Evolutionary conservation across 2,888 invertebrate genomes (phyloP).

Genomic region (Noctua fimbriata): DNA sequence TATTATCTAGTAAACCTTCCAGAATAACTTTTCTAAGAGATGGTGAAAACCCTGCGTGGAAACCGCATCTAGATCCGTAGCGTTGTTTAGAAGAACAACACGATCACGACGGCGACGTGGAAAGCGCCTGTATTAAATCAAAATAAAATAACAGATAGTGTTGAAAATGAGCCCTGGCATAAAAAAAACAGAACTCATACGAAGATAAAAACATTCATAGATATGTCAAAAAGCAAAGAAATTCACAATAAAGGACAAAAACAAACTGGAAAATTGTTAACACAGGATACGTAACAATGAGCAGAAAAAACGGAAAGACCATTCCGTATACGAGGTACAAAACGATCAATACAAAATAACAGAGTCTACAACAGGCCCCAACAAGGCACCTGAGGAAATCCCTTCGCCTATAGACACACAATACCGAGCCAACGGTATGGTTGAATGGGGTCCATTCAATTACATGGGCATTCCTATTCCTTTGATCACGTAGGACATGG

Average conservation of each 20-base stretch:
- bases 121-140: background rate
- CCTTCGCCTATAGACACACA: constrained; percentile 52
- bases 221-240: background rate
- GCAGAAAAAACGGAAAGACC: constrained; percentile 24
- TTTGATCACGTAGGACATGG: constrained; percentile 67
- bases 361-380: constrained; percentile 13
- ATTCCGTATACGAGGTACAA: constrained; percentile 28
- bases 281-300: constrained; percentile 25
- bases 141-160: background rate
- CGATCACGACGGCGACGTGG: background rate
- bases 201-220: background rate
- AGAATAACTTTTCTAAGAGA: background rate
- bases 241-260: constrained; percentile 4
- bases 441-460: constrained; percentile 59
- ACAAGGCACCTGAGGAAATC: constrained; percentile 56
- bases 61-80: background rate
- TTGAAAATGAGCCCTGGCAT: background rate
- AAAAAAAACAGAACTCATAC: background rate
- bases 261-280: background rate
- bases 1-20: background rate
- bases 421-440: constrained; percentile 45
- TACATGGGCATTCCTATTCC: constrained; percentile 62
- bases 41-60: background rate
- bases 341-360: constrained; percentile 47
- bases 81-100: background rate